Percentiles rank a stretch among this genome's conserved stretches.
These are phyloP conservation scores for Pelvicachromis taeniatus DNA, from an alignment of 2,113 vertebrate genomes.

Conservation along the genomic window DNA sequence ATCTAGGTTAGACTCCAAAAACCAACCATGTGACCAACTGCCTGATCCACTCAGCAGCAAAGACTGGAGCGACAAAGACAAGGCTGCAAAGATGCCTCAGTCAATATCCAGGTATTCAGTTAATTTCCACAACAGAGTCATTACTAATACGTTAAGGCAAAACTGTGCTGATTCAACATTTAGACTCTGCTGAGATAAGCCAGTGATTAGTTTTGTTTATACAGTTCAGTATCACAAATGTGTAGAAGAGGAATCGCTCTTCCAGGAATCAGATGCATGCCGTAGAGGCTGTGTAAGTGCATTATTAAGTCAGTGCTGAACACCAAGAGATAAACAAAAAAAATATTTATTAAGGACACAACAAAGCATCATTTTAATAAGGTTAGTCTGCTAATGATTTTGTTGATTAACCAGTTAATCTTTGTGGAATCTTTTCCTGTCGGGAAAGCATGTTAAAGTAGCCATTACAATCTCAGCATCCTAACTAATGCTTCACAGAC, in stretches of 20 bases:
- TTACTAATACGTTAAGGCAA: neutral
- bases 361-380: neutral
- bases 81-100: slow-evolving; percentile 73
- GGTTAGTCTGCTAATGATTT: neutral
- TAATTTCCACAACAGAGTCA: neutral
- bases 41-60: slow-evolving; percentile 72
- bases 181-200: neutral
- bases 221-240: neutral
- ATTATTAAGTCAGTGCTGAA: neutral
- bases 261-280: neutral
- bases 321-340: neutral
- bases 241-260: neutral
- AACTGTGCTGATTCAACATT: neutral
- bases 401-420: neutral
- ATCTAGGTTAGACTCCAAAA: slow-evolving; percentile 55
- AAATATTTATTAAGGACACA: neutral
- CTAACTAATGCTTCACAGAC: neutral
- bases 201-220: neutral
- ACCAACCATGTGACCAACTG: slow-evolving; percentile 59
- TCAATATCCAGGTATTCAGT: slow-evolving; percentile 74
- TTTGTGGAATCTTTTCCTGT: neutral
- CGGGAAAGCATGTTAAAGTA: neutral
- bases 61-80: slow-evolving; percentile 79
- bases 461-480: neutral
- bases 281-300: neutral